These are phyloP conservation scores for Drosophila albomicans DNA, from an alignment of 1,140 invertebrate genomes.

Conservation along the genomic window DNA sequence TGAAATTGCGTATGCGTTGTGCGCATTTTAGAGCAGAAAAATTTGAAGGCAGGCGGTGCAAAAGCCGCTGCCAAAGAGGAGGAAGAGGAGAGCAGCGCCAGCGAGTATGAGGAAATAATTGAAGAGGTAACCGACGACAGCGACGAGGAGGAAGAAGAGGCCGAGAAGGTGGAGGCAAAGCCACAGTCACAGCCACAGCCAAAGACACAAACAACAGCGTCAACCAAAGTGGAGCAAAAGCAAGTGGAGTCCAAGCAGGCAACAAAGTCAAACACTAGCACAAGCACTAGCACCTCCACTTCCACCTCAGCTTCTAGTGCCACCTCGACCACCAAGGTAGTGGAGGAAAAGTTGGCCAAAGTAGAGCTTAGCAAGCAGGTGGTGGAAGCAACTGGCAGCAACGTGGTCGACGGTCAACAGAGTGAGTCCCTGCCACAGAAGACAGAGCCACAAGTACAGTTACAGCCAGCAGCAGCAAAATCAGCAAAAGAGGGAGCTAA, in stretches of 20 bases:
- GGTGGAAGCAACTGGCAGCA: conserved; percentile 9
- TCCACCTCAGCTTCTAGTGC: too few relatives aligned
- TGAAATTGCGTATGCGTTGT: conserved; percentile 13
- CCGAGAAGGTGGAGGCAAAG: conserved; percentile 1
- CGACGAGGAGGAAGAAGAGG: conserved; percentile 71
- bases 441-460: too few relatives aligned
- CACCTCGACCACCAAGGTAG: conserved; percentile 85
- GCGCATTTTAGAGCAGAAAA: conserved; percentile 66
- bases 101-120: conserved; percentile 84
- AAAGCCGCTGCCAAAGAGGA: conserved; percentile 66
- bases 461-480: neutral
- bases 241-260: conserved; percentile 19
- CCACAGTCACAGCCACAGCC: neutral
- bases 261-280: neutral
- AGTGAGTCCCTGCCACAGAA: conserved; percentile 21
- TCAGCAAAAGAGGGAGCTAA: conserved; percentile 17
- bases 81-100: conserved; percentile 75
- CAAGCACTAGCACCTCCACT: neutral
- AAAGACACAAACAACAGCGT: too few relatives aligned
- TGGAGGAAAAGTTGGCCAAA: conserved; percentile 84
- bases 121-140: conserved; percentile 81
- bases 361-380: conserved; percentile 59
- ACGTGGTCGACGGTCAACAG: conserved; percentile 31
- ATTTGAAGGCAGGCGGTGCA: conserved; percentile 40
- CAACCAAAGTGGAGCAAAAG: neutral